Percentiles rank a stretch among this genome's conserved stretches.
Evolutionary conservation across 2,113 vertebrate genomes (phyloP).

Genomic region (Poeciliopsis turrubarensis): DNA sequence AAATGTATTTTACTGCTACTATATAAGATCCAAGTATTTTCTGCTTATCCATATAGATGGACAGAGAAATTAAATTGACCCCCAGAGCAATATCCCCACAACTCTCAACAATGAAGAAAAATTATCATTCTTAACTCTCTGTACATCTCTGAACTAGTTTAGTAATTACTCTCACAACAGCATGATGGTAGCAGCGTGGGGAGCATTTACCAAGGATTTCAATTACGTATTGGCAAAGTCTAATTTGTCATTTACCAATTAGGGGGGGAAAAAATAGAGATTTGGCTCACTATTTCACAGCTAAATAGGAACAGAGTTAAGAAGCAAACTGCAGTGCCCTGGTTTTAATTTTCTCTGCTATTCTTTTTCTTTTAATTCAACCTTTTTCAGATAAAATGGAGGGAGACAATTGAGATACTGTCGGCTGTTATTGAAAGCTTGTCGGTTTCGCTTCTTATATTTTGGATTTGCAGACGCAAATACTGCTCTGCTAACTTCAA

Average conservation of each 20-base stretch:
- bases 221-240: constrained; percentile 67
- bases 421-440: not conserved
- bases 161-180: constrained; percentile 65
- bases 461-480: constrained; percentile 6
- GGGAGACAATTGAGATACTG: not conserved
- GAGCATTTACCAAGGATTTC: constrained; percentile 67
- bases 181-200: constrained; percentile 50
- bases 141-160: constrained; percentile 49
- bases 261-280: constrained; percentile 50
- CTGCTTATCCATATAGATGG: constrained; percentile 36
- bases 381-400: not conserved
- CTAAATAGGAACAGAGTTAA: constrained; percentile 42
- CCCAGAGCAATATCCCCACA: constrained; percentile 48
- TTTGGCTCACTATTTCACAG: constrained; percentile 54
- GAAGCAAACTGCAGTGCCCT: constrained; percentile 35
- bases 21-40: constrained; percentile 30
- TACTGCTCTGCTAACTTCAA: constrained; percentile 20
- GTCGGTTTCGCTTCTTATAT: not conserved
- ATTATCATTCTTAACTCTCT: constrained; percentile 52
- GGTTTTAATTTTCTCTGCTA: not conserved
- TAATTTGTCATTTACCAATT: constrained; percentile 74
- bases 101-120: constrained; percentile 61
- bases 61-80: constrained; percentile 56
- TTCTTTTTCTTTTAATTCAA: not conserved
- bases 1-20: constrained; percentile 22